A percentile compares a stretch with the other conserved stretches of the same genome.
Evolutionary conservation across 2,888 invertebrate species (phyloP).

Genomic region (Cantharis rufa): DNA sequence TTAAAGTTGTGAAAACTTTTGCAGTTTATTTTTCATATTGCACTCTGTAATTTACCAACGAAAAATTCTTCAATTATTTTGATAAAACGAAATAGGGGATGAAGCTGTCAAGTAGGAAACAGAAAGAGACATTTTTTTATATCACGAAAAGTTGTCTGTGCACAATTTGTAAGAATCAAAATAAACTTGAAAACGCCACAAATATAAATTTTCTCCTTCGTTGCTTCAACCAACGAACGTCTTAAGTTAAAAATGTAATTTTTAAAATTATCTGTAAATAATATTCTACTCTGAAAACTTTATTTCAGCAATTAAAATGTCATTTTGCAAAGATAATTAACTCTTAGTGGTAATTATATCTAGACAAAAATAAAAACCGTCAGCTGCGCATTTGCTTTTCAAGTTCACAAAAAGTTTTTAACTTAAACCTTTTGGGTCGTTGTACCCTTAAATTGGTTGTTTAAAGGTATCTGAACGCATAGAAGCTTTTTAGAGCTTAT

Average conservation of each 20-base stretch:
- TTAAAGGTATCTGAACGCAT: not conserved
- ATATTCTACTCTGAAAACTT: not conserved
- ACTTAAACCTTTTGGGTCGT: not conserved
- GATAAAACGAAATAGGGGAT: not conserved
- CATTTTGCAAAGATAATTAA: not conserved
- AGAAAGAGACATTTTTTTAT: not conserved
- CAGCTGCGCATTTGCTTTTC: not conserved
- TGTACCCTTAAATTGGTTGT: not conserved
- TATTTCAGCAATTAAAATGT: not conserved
- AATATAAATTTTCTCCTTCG: not conserved
- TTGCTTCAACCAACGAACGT: not conserved
- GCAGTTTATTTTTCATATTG: not conserved
- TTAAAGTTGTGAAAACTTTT: not conserved
- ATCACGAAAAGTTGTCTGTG: not conserved
- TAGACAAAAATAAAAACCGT: not conserved
- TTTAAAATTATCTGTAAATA: not conserved
- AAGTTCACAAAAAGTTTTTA: not conserved
- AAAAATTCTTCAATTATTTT: not conserved
- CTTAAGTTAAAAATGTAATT: not conserved
- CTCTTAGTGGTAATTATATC: not conserved
- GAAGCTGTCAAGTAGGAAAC: not conserved
- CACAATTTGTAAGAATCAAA: not conserved
- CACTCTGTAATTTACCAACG: not conserved
- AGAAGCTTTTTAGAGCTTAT: not conserved
- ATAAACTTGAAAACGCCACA: not conserved